Conservation (phyloP, 2,888 invertebrate genomes). For the Callyntrura guangdongensis region DNA sequence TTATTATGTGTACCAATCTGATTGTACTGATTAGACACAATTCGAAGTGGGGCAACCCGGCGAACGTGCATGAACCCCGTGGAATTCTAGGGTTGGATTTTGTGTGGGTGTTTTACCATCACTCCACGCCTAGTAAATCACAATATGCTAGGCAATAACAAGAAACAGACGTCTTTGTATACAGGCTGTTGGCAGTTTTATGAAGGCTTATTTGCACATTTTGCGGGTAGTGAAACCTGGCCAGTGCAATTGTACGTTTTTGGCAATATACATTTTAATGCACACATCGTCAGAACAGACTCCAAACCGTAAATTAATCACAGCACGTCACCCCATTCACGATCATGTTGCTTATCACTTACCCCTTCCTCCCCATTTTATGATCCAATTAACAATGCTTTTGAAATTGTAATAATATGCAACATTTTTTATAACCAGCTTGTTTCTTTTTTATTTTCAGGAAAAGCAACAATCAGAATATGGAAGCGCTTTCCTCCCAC, state of each 20-base stretch:
- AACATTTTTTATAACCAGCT: not conserved
- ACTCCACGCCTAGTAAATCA: not conserved
- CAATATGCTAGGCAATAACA: not conserved
- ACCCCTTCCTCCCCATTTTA: not conserved
- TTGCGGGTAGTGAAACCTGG: slow-evolving; percentile 20
- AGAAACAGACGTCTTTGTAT: not conserved
- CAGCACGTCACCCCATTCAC: too few relatives aligned
- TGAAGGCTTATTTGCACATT: slow-evolving; percentile 7
- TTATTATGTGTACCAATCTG: not conserved
- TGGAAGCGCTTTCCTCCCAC: slow-evolving; percentile 80
- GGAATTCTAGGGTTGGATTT: not conserved
- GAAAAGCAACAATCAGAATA: slow-evolving; percentile 75
- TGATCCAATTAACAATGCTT: not conserved
- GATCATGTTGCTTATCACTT: not conserved
- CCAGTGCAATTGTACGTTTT: not conserved
- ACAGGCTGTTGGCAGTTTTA: slow-evolving; percentile 30
- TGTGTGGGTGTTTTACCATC: not conserved
- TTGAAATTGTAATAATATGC: too few relatives aligned
- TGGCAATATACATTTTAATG: not conserved
- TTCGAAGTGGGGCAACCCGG: not conserved
- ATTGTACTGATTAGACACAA: not conserved
- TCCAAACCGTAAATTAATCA: too few relatives aligned
- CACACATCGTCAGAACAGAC: too few relatives aligned
- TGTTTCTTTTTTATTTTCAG: slow-evolving; percentile 29
- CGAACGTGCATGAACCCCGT: not conserved